phyloP scores from a whole-genome alignment of 2,888 invertebrate species.

The Drosophila vallismaia region DNA sequence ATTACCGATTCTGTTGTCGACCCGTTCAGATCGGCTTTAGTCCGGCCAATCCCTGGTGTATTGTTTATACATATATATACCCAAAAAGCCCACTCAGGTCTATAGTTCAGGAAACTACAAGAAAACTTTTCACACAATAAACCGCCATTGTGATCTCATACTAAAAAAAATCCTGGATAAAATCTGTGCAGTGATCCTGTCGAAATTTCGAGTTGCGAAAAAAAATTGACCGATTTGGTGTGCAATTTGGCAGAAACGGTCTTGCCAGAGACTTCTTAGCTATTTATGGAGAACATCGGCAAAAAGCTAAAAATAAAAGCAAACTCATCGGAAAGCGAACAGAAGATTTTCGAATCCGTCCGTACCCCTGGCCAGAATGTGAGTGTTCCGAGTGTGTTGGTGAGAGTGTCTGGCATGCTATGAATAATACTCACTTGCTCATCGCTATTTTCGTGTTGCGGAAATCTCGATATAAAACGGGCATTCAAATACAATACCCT shows the following conservation, averaged over 20 bases:
- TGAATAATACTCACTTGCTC: constrained; percentile 69
- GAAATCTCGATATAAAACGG: constrained; percentile 50
- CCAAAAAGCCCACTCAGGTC: neutral
- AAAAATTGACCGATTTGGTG: constrained; percentile 13
- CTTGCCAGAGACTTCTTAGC: constrained; percentile 47
- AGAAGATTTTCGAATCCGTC: constrained; percentile 23
- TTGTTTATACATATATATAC: constrained; percentile 55
- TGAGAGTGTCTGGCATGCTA: constrained; percentile 36
- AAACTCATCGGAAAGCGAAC: constrained; percentile 41
- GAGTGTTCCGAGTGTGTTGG: constrained; percentile 22
- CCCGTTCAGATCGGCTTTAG: constrained; percentile 80
- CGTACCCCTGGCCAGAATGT: constrained; percentile 41
- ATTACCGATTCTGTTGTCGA: constrained; percentile 84
- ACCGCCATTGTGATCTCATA: constrained; percentile 37
- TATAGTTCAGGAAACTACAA: constrained; percentile 1
- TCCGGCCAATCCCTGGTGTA: constrained; percentile 48
- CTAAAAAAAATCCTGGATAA: constrained; percentile 9
- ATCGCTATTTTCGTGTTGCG: constrained; percentile 73
- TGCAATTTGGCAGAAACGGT: constrained; percentile 9
- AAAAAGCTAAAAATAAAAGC: constrained; percentile 59
- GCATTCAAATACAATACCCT: constrained; percentile 15
- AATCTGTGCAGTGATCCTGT: constrained; percentile 37
- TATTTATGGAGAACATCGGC: constrained; percentile 79
- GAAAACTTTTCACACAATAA: constrained; percentile 21
- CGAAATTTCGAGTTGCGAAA: constrained; percentile 4